Evolutionary conservation across 2,888 invertebrate species (phyloP), one percentile per base, ranked within the genome.

Genomic region (Limenitis camilla): DNA sequence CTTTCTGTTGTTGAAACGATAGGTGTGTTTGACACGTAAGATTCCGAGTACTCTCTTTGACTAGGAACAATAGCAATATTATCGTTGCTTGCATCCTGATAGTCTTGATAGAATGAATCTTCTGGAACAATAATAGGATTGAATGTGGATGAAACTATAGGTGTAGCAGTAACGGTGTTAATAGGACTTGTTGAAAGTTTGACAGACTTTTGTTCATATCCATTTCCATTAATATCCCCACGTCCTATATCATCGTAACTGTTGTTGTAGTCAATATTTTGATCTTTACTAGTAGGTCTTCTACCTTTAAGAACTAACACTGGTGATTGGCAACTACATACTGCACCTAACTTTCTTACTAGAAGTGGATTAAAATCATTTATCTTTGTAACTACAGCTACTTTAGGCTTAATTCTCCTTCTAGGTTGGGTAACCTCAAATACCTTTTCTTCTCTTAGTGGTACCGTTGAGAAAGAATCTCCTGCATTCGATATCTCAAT

Each of bases 301-400:
- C 65, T 83, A 62, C 88, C 89, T 64, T 88, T 84, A 0, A 90
- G 72, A 28, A 82, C 78, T 33, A 91, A 62, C 1, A 89, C 78
- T 42, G 90, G 90, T 1, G 91, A 90, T 59, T 89, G 88, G 66
- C 93, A 93, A 49, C 92, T 92, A 61, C 93, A 93, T 48, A 93
- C 92, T 4, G 93, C 93, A 4, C 92, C 92, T 8, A 93, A 77
- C 78, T 93, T 93, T 38, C 91, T 89, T 0, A 93, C 88, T 11
- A 93, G 81, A 6, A 93, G 76, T 0, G 93, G 93, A 72, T 93
- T 92, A 61, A 92, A 90, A 61, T 93, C 93, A 62, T 92, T 93
- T 57, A 91, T 88, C 71, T 92, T 92, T 0, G 92, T 90, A 2
- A 92, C 90, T 6, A 91, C 89, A 38, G 88, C 89, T 35, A 88